These are phyloP conservation scores for Tenrec ecaudatus DNA, from an alignment of 2,113 vertebrate genomes.

Conservation along the genomic window DNA sequence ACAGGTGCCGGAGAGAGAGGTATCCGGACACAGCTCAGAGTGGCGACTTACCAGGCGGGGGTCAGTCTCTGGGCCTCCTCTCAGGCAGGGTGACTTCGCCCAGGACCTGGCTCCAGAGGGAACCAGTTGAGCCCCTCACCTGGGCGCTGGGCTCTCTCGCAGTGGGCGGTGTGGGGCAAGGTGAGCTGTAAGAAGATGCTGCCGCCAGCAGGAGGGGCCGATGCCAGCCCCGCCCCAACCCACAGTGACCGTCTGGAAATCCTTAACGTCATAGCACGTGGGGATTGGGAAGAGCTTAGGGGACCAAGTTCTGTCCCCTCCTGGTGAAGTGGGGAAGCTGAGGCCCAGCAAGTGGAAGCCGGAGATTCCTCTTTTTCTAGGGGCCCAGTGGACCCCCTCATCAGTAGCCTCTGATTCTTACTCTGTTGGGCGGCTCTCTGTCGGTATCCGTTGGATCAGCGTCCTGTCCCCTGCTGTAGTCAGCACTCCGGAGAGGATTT, in stretches of 20 bases:
- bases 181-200: neutral
- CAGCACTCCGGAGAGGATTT: neutral
- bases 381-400: neutral
- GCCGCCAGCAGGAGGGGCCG: neutral
- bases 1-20: no score
- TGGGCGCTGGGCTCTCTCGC: neutral
- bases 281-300: neutral
- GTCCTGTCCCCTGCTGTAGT: neutral
- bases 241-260: rapidly evolving
- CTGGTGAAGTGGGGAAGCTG: neutral
- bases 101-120: neutral
- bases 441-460: no score
- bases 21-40: rapidly evolving
- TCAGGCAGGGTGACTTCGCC: rapidly evolving
- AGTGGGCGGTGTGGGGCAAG: rapidly evolving
- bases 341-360: neutral
- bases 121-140: neutral
- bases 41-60: rapidly evolving
- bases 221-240: neutral
- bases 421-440: neutral
- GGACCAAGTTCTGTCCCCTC: neutral
- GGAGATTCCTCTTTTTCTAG: neutral
- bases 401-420: neutral
- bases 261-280: neutral
- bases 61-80: neutral